Evolutionary conservation across 2,888 invertebrate species (phyloP).

Genomic region (Melanophora roralis): DNA sequence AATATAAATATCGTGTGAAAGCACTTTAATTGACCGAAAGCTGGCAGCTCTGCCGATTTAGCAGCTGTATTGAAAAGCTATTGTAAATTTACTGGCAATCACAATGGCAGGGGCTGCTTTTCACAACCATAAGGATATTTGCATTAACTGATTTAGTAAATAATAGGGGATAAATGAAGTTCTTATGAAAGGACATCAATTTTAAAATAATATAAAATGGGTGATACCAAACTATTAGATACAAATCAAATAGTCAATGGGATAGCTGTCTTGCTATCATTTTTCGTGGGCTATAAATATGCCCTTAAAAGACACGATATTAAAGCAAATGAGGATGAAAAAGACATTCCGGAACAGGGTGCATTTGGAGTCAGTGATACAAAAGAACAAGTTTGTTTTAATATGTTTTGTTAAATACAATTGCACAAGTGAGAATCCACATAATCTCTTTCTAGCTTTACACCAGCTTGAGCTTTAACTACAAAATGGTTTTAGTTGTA

Average conservation of each 20-base stretch:
- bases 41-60: no score
- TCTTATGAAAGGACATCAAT: no score
- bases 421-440: neutral
- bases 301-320: slow-evolving; percentile 70
- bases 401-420: no score
- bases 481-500: slow-evolving; percentile 91
- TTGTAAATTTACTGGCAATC: no score
- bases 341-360: neutral
- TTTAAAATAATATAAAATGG: slow-evolving; percentile 64
- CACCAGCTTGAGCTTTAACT: slow-evolving; percentile 78
- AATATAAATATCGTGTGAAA: no score
- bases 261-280: slow-evolving; percentile 76
- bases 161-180: no score
- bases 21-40: no score
- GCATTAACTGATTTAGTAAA: no score
- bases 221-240: slow-evolving; percentile 72
- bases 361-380: neutral
- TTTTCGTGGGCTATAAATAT: slow-evolving; percentile 77
- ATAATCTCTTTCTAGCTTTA: slow-evolving; percentile 64
- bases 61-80: no score
- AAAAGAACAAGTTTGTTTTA: no score
- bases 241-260: slow-evolving; percentile 76
- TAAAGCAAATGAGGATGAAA: slow-evolving; percentile 55
- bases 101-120: neutral
- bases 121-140: neutral